Base-by-base conservation (phyloP, 2,888 invertebrate species). In the Xestia c-nigrum region DNA sequence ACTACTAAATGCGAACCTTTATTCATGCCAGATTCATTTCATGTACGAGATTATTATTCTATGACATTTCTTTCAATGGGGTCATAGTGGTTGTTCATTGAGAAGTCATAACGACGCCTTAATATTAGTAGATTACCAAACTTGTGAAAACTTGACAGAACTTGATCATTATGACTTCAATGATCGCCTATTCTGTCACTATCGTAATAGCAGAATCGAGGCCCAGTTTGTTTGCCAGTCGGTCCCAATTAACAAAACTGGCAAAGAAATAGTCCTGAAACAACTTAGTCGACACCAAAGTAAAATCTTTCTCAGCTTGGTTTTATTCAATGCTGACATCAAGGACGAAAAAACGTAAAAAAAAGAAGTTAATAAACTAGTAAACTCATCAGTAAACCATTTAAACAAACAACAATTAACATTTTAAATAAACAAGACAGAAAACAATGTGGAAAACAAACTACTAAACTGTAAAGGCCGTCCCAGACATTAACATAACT, bases 401-500 rank as follows among this genome's bases (percentile, higher is more conserved):
- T 77, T 80, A 69, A 76, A 74, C 74, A 71, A 73, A 80, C 76
- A 74, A 24, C 50, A 9, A 78, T 75, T 71, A 81, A 76, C 59
- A 81, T 78, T 74, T 72, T 72, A 72, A 84, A 84, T 73, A 73
- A 80, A 83, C 80, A 83, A 78, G 65, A 72, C 63, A 80, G 69
- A 80, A 65, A 70, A 74, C 74, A 83, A 78, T 79, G 83, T 78
- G 80, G 68, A 38, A 79, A 79, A 83, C 75, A 74, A 78, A 82
- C 73, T 63, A 79, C 70, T 84, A 81, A 84, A 81, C 81, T 77
- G 81, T 78, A 84, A 87, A 84, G 84, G 83, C 84, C 68, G 76
- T 46, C 55, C 55, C 72, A 81, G 69, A 86, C 81, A 88, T 88
- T 86, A 86, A 78, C 87, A 84, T 86, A 82, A 79, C 80, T 81